Base-by-base conservation (phyloP, 2,888 invertebrate genomes). In the Electrophaes corylata region DNA sequence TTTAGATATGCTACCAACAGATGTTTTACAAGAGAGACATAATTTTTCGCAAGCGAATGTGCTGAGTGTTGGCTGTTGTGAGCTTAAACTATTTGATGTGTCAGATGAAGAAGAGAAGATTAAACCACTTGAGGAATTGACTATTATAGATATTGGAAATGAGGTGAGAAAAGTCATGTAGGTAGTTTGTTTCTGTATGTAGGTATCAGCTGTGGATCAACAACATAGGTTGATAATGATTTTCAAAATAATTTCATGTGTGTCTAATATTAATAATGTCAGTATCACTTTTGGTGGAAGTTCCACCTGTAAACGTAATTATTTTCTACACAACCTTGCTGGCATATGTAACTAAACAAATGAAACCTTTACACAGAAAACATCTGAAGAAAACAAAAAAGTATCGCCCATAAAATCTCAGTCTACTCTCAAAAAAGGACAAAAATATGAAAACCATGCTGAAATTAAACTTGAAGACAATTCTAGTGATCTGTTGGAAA, bases 91-190 rank as follows among this genome's bases (percentile, higher is more conserved):
- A 23, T 26, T 11, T 12, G 18, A 48, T 55, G 26, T 18, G 3
- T 14, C 39, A 23, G 47, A 35, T 12, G 16, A 39, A 19, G 12
- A 20, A 6, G 11, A 26, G n/a, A 6, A 44, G 4, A 44, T 4
- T 16, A 29, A 29, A 35, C n/a, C 43, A 16, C 14, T 44, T 35
- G 33, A n/a, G n/a, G 26, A 45, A 29, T 23, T 52, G 35, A 12
- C 45, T 19, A 2, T 19, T 3, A 19, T 11, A 16, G 37, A 39
- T 39, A 14, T 29, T 0, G 11, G 1, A 39, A 19, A 39, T 45
- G 29, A 45, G 29, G 52, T 52, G 39, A 33, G 31, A 14, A 39
- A 12, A 12, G 3, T 12, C n/a, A n/a, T n/a, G n/a, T n/a, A n/a
- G n/a, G n/a, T n/a, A n/a, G n/a, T n/a, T n/a, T n/a, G n/a, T n/a